Evolutionary conservation across 2,113 vertebrate species (phyloP).

Genomic region (Sinocyclocheilus maitianheensis): DNA sequence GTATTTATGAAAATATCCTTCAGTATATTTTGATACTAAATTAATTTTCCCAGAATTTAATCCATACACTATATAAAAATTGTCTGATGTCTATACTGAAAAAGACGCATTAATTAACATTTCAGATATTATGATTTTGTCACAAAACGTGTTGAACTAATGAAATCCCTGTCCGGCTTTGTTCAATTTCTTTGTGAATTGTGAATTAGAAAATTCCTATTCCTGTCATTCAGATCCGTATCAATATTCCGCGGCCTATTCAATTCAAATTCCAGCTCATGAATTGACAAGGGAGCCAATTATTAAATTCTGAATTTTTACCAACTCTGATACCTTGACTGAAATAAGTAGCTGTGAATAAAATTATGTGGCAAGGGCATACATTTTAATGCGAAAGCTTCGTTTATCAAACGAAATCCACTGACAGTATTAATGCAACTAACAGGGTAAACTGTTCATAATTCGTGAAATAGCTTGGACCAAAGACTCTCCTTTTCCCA

Average conservation of each 20-base stretch:
- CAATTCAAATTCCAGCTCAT: neutral
- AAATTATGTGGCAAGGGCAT: conserved; percentile 3
- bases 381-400: neutral
- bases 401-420: neutral
- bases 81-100: neutral
- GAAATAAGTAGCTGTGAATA: neutral
- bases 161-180: neutral
- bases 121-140: neutral
- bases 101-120: neutral
- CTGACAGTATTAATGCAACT: conserved; percentile 1
- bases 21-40: too few relatives aligned
- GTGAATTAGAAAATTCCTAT: neutral
- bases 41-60: too few relatives aligned
- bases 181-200: neutral
- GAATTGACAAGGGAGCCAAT: conserved; percentile 8
- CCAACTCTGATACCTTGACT: conserved; percentile 2
- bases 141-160: neutral
- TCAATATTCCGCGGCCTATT: neutral
- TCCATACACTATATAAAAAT: neutral
- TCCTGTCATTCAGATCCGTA: neutral
- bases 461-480: neutral
- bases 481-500: neutral
- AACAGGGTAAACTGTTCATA: neutral
- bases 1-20: too few relatives aligned
- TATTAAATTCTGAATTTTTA: neutral